Evolutionary conservation across 2,113 vertebrate species (phyloP).

Genomic region (Paramisgurnus dabryanus): DNA sequence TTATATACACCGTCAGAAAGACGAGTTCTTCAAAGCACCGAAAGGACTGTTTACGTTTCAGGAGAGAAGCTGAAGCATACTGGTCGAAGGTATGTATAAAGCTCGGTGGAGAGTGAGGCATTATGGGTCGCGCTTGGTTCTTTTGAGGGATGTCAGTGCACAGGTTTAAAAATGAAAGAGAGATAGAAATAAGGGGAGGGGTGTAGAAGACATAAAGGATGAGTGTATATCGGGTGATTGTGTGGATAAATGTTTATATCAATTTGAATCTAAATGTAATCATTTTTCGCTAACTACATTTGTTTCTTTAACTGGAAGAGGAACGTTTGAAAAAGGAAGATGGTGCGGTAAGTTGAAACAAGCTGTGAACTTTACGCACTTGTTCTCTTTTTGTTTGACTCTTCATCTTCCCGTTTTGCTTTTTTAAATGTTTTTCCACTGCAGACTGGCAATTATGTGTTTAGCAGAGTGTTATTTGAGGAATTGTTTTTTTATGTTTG

Average conservation of each 20-base stretch:
- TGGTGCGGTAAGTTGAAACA: conserved; percentile 77
- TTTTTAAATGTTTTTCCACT: neutral
- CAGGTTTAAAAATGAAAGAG: conserved; percentile 46
- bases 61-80: conserved; percentile 61
- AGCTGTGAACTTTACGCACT: conserved; percentile 41
- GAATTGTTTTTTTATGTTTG: neutral
- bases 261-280: neutral
- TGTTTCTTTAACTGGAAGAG: conserved; percentile 42
- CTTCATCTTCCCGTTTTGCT: conserved; percentile 46
- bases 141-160: conserved; percentile 21
- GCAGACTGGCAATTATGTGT: neutral
- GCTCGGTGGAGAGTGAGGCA: neutral
- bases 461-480: neutral
- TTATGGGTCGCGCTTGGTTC: neutral
- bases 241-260: neutral
- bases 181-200: neutral
- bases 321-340: conserved; percentile 61
- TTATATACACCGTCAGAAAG: conserved; percentile 29
- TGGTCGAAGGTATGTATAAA: conserved; percentile 27
- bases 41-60: conserved; percentile 60
- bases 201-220: neutral
- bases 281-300: neutral
- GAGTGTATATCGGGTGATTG: neutral
- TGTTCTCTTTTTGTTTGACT: conserved; percentile 33
- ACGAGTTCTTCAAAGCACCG: conserved; percentile 17